Conservation (phyloP, 2,113 vertebrate genomes). For the Martes martes region DNA sequence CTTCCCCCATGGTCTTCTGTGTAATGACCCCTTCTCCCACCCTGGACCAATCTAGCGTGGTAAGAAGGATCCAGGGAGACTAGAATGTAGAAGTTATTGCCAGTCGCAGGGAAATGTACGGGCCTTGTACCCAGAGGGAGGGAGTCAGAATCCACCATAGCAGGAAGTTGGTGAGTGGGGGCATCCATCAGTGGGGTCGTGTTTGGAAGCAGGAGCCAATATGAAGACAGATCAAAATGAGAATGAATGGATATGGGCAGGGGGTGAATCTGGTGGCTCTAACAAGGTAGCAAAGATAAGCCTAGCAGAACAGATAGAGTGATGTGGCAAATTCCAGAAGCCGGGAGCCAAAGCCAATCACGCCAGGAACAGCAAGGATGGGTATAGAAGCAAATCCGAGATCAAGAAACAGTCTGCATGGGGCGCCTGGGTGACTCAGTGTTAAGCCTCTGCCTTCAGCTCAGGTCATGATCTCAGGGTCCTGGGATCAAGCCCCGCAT, state of each 20-base stretch:
- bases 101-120: not conserved
- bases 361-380: not conserved
- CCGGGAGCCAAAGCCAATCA: not conserved
- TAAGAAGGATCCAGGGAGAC: not conserved
- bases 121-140: not conserved
- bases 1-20: not conserved
- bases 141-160: not conserved
- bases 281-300: not conserved
- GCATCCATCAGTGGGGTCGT: not conserved
- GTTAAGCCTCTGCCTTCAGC: too few relatives aligned
- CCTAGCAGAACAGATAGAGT: not conserved
- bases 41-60: not conserved
- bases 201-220: not conserved
- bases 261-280: not conserved
- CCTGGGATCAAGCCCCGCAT: too few relatives aligned
- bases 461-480: too few relatives aligned
- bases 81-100: not conserved
- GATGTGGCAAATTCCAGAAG: not conserved
- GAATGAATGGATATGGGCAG: not conserved
- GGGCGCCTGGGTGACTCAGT: too few relatives aligned
- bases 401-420: not conserved
- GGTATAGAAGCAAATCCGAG: not conserved
- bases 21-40: not conserved
- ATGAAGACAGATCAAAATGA: not conserved
- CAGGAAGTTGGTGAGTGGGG: not conserved